Base-by-base conservation (phyloP, 2,113 vertebrate species). In the Maccullochella peelii region DNA sequence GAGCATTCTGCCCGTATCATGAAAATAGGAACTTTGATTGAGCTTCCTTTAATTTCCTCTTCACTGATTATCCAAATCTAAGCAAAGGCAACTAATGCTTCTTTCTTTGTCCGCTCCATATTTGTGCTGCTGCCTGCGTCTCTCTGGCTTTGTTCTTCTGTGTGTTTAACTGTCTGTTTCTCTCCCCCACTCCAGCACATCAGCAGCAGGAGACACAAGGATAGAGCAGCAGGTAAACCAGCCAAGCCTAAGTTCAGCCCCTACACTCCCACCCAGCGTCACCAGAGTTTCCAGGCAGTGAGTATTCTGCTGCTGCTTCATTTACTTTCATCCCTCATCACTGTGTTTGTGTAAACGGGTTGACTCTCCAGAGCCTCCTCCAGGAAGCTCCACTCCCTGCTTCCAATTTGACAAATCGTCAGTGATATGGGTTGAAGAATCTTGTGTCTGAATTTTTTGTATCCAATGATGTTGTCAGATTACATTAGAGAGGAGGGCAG, bases 141-240 rank as follows among this genome's bases (percentile, higher is more conserved):
- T 85, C n/a, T 55, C 49, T 79, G 25, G 23, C 30, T 49, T 47
- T 57, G 5, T 38, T 66, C 54, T 55, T 44, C 25, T 47, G 3
- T 38, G n/a, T 54, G 47, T 80, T 57, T 79, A 30, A 86, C 63
- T 33, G 21, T 82, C 63, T 33, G 21, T 82, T 5, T 70, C 6
- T 62, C 66, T 91, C 50, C 76, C 91, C 89, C 50, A 79, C 91
- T 68, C 77, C 90, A 99, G 97, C 98, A 99, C 95, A 99, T 99
- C 93, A 98, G 98, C 95, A 99, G 98, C 93, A 95, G 98, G 96
- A 96, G 97, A 92, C 98, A 99, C 95, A 99, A 98, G 95, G 98
- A 98, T 86, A 94, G 97, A 96, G 98, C 98, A 76, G 97, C 98
- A 90, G 98, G 98, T 78, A 99, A 99, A 92, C 97, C 97, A 2